Conservation (phyloP, 2,888 invertebrate species). For the Autographa gamma region DNA sequence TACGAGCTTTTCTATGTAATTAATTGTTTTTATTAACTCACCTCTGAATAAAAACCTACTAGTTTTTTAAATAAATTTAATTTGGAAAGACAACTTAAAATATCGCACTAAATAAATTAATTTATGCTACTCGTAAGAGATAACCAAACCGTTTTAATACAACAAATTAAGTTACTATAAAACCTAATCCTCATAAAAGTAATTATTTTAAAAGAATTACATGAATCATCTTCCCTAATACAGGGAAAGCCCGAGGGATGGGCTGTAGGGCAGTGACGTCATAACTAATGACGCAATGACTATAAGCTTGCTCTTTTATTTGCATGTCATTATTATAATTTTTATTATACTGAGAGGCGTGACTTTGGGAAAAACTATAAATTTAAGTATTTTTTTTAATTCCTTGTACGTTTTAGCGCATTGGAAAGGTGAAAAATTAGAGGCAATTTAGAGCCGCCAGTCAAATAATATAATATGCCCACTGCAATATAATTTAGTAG, state of each 20-base stretch:
- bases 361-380: not conserved
- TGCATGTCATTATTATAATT: constrained; percentile 15
- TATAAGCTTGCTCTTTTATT: constrained; percentile 17
- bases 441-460: too few species aligned
- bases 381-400: not conserved
- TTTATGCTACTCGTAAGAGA: too few species aligned
- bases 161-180: not conserved
- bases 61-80: too few species aligned
- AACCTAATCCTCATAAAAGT: not conserved
- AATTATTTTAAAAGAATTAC: constrained; percentile 11
- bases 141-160: too few species aligned
- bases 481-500: too few species aligned
- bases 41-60: too few species aligned
- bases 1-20: too few species aligned
- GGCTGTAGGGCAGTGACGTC: constrained; percentile 27
- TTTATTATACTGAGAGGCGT: not conserved
- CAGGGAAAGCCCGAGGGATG: constrained; percentile 19
- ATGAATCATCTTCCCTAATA: constrained; percentile 42
- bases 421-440: too few species aligned
- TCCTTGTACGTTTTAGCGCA: not conserved
- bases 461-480: too few species aligned
- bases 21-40: too few species aligned
- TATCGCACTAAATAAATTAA: too few species aligned
- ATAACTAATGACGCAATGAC: constrained; percentile 44
- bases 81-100: too few species aligned